Evolutionary conservation across 2,113 vertebrate genomes (phyloP), one percentile per base, ranked within the genome.

Genomic region (Rhegmatorhina hoffmannsi): DNA sequence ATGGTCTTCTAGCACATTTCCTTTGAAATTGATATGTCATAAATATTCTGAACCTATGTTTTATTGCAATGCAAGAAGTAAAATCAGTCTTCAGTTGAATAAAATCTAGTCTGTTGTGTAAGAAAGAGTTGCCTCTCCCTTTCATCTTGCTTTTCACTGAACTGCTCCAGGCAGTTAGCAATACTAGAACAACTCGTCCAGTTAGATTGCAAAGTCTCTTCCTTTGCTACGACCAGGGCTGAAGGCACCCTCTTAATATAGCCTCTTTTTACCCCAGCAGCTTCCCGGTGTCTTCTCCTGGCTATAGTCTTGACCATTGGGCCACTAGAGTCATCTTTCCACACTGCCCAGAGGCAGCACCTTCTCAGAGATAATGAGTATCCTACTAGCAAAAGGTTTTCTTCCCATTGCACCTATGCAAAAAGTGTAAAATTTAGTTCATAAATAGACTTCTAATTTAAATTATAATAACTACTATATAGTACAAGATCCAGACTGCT

Each of bases 321-420:
- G 10, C 8, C 25, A 84, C 17, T 40, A 34, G 21, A 49, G 7
- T 19, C 36, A 53, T 28, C 14, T 77, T 28, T 21, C 5, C 17
- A 11, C 1, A 1, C 1, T 44, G 31, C 1, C 1, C 63, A 66
- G 12, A 40, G 12, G 18, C 26, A 73, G 26, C 46, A 60, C 26
- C 9, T 36, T 7, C 10, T 73, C 20, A 69, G 29, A 84, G 31
- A 20, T 87, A 68, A 87, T 7, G 12, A 84, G 16, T 87, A 60
- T 31, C 7, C 13, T 50, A 5, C 25, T 20, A 67, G 5, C 5
- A 40, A 60, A 47, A 63, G 0, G 1, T 10, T 74, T n/a, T 40
- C 17, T 46, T 93, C 18, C 10, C 8, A 31, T 33, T 13, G 38
- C 5, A 9, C 10, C 31, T 66, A 10, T 40, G 17, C 13, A 49